Conservation (phyloP, 2,113 vertebrate genomes). For the Haplotaxodon microlepis region DNA sequence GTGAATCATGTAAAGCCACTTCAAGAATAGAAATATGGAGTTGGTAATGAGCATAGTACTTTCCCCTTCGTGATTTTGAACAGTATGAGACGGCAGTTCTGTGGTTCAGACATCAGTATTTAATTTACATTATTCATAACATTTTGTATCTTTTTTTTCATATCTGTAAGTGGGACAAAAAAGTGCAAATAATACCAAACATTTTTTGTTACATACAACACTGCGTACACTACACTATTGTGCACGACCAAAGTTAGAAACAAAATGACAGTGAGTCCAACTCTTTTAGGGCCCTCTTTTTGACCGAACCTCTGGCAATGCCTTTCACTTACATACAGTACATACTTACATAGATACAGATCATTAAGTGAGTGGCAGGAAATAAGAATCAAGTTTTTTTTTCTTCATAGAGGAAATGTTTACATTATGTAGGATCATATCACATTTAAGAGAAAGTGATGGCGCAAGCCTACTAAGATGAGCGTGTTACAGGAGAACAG, state of each 20-base stretch:
- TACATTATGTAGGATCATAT: conserved; percentile 1
- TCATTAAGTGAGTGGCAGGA: conserved; percentile 33
- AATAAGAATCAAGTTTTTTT: not conserved
- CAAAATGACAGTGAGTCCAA: conserved; percentile 76
- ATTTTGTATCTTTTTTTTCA: conserved; percentile 58
- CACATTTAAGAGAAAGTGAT: conserved; percentile 43
- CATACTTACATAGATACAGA: conserved; percentile 59
- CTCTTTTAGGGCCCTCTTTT: conserved; percentile 68
- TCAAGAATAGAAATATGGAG: not conserved
- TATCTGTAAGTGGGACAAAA: conserved; percentile 63
- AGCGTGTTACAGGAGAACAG: conserved; percentile 41
- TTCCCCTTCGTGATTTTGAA: not conserved
- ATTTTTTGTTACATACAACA: conserved; percentile 70
- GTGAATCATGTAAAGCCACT: not conserved
- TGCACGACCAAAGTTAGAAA: conserved; percentile 71
- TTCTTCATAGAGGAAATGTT: conserved; percentile 3
- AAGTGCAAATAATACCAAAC: conserved; percentile 76
- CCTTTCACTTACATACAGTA: conserved; percentile 56
- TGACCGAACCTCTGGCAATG: conserved; percentile 38
- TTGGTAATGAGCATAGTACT: not conserved
- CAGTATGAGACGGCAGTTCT: not conserved
- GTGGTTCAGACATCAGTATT: conserved; percentile 65
- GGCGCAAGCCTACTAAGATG: conserved; percentile 25
- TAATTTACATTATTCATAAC: conserved; percentile 73
- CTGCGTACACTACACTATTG: conserved; percentile 74